These are phyloP conservation scores for Pipistrellus pygmaeus DNA, from an alignment of 2,797 vertebrate species.

Conservation along the genomic window DNA sequence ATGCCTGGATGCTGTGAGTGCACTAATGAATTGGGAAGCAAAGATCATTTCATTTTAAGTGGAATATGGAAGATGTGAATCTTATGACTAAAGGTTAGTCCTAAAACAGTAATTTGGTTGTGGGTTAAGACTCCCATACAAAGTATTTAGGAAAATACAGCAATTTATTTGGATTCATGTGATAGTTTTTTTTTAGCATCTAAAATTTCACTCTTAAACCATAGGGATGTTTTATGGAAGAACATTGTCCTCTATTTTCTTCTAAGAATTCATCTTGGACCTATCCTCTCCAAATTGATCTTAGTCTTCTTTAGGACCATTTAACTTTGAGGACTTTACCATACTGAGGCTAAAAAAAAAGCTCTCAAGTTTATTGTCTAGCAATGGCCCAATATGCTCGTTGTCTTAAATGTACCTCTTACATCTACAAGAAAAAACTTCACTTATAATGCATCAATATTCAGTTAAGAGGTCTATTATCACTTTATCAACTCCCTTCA, in stretches of 20 bases:
- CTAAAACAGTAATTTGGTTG: conserved; percentile 49
- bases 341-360: not conserved
- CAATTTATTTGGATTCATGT: conserved; percentile 35
- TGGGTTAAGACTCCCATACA: not conserved
- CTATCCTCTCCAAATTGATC: not conserved
- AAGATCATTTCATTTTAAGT: conserved; percentile 45
- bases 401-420: conserved; percentile 43
- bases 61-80: conserved; percentile 30
- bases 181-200: conserved; percentile 12
- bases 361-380: not conserved
- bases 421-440: not conserved
- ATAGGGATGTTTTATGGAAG: not conserved
- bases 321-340: not conserved
- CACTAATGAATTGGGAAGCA: conserved; percentile 21
- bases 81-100: conserved; percentile 31
- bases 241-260: not conserved
- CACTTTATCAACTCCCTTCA: not conserved
- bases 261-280: not conserved
- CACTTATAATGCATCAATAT: not conserved
- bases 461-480: not conserved
- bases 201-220: not conserved
- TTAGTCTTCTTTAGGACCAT: conserved; percentile 41
- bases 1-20: conserved; percentile 21
- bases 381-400: not conserved
- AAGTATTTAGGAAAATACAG: conserved; percentile 1